Percentiles rank a stretch among this genome's conserved stretches.
Evolutionary conservation across 2,888 invertebrate species (phyloP).

Genomic region (Gandaritis pyraliata): DNA sequence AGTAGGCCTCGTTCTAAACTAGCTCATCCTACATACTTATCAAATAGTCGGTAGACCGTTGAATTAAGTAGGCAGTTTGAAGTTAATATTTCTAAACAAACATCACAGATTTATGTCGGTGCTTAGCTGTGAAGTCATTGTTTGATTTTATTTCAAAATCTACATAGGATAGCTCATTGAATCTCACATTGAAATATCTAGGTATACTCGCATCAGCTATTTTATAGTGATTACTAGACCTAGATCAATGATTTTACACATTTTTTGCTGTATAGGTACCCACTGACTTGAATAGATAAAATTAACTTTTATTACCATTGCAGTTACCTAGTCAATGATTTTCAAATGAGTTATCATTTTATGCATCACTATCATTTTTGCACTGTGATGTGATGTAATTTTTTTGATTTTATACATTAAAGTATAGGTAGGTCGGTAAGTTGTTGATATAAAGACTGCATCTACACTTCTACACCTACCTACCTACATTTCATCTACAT

Average conservation of each 20-base stretch:
- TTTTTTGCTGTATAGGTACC: background rate
- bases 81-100: background rate
- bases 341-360: background rate
- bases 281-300: background rate
- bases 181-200: background rate
- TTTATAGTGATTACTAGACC: background rate
- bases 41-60: too few species aligned
- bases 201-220: background rate
- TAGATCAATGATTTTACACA: background rate
- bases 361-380: background rate
- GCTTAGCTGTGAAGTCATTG: background rate
- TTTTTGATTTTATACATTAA: background rate
- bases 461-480: too few species aligned
- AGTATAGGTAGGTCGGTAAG: slow-evolving; percentile 3
- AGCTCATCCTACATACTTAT: too few species aligned
- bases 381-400: background rate
- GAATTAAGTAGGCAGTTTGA: too few species aligned
- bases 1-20: too few species aligned
- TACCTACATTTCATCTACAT: slow-evolving; percentile 7
- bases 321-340: background rate
- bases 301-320: background rate
- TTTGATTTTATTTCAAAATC: background rate
- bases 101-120: slow-evolving; percentile 1
- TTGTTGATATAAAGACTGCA: slow-evolving; percentile 36
- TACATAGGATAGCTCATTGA: background rate